Percentiles rank a stretch among this genome's conserved stretches.
Evolutionary conservation across 2,797 vertebrate species (phyloP).

Genomic region (Sphaeramia orbicularis): DNA sequence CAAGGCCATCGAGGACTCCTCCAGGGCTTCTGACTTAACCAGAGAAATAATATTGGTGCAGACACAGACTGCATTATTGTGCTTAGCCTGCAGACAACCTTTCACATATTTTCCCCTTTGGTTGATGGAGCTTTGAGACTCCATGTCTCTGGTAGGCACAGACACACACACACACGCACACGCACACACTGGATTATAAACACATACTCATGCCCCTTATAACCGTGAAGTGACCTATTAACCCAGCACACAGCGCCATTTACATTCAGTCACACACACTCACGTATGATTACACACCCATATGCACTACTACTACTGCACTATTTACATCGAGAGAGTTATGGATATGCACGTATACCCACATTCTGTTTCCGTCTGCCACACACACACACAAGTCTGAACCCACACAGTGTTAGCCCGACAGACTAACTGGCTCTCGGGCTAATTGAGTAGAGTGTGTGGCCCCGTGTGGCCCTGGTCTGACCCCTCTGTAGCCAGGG

Average conservation of each 20-base stretch:
- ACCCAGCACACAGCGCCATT: slow-evolving; percentile 75
- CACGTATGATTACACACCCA: slow-evolving; percentile 46
- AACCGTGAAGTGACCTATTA: slow-evolving; percentile 83
- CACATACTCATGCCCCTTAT: slow-evolving; percentile 68
- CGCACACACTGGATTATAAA: slow-evolving; percentile 60
- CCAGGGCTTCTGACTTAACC: slow-evolving; percentile 65
- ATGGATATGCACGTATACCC: slow-evolving; percentile 47
- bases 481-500: slow-evolving; percentile 84
- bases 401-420: slow-evolving; percentile 70
- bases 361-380: slow-evolving; percentile 25
- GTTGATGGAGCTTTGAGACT: slow-evolving; percentile 74
- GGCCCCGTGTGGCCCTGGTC: slow-evolving; percentile 80
- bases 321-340: slow-evolving; percentile 48
- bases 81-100: slow-evolving; percentile 77
- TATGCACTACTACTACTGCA: slow-evolving; percentile 9
- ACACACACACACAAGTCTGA: slow-evolving; percentile 46
- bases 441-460: slow-evolving; percentile 88
- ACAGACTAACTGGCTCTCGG: slow-evolving; percentile 85
- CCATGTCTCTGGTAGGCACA: slow-evolving; percentile 67
- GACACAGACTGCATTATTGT: slow-evolving; percentile 79
- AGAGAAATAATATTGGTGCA: slow-evolving; percentile 71
- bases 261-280: slow-evolving; percentile 71
- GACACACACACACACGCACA: slow-evolving; percentile 33
- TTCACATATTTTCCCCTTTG: slow-evolving; percentile 76
- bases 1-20: slow-evolving; percentile 64